phyloP scores from a whole-genome alignment of 1,140 invertebrate genomes.

The Mercenaria mercenaria region DNA sequence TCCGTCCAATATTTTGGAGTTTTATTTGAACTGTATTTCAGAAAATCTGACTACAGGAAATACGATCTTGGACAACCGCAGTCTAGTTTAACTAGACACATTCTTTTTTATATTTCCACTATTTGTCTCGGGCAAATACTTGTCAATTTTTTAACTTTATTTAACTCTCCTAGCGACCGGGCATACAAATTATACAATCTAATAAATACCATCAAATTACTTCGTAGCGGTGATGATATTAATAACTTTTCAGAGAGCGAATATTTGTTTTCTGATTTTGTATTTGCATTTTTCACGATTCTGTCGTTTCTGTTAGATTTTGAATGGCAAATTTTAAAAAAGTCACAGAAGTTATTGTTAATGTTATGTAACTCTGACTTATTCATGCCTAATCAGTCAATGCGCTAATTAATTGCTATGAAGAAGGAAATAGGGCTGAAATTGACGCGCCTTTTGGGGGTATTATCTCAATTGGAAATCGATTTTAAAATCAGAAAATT shows the following conservation, averaged over 20 bases:
- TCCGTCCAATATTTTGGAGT: constrained; percentile 38
- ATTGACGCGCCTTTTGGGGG: background rate
- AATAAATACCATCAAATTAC: background rate
- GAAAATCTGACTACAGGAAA: background rate
- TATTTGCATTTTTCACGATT: background rate
- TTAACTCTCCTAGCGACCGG: background rate
- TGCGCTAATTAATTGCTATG: background rate
- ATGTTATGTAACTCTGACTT: background rate
- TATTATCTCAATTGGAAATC: background rate
- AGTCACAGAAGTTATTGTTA: constrained; percentile 20
- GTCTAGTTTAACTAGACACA: constrained; percentile 3
- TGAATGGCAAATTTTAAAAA: background rate
- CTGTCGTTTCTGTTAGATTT: constrained; percentile 7
- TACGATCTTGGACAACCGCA: background rate
- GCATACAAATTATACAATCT: constrained; percentile 1
- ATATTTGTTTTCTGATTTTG: background rate
- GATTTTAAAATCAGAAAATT: background rate
- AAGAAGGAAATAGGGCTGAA: background rate
- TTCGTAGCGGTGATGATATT: background rate
- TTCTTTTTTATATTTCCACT: background rate
- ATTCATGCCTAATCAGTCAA: constrained; percentile 1
- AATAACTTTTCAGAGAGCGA: background rate
- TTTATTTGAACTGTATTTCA: background rate
- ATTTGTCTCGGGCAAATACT: constrained; percentile 28
- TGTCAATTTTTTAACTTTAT: constrained; percentile 6